Evolutionary conservation across 2,797 vertebrate species (phyloP).

Genomic region (Spizella passerina): DNA sequence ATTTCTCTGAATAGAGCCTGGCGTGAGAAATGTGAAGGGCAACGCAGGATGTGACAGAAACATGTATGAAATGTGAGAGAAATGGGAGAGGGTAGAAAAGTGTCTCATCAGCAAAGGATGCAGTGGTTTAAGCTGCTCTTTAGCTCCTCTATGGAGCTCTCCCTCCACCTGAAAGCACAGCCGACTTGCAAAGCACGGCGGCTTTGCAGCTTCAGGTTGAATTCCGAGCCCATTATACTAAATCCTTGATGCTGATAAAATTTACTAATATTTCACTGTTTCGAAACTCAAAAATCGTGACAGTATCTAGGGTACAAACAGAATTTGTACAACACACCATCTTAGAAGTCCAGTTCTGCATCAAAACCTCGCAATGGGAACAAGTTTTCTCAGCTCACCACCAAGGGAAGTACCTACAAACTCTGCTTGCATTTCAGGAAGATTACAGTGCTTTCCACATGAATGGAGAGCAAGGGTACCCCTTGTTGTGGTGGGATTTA

Average conservation of each 20-base stretch:
- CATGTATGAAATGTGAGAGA: background rate
- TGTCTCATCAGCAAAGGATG: background rate
- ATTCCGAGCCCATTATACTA: background rate
- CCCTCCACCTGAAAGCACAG: rapidly evolving
- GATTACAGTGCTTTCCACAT: background rate
- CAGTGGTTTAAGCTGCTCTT: background rate
- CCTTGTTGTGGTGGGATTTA: background rate
- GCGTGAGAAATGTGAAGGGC: background rate
- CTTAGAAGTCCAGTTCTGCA: background rate
- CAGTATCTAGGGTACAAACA: background rate
- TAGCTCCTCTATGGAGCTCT: background rate
- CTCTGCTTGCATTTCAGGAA: background rate
- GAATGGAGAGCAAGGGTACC: background rate
- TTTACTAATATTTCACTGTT: background rate
- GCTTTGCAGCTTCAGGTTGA: background rate
- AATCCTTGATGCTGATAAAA: background rate
- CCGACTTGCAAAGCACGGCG: rapidly evolving
- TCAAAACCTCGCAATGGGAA: background rate
- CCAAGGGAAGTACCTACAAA: background rate
- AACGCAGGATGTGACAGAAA: background rate
- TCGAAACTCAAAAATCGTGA: background rate
- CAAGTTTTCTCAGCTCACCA: background rate
- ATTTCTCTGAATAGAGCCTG: background rate
- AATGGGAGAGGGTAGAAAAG: background rate
- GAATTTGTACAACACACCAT: background rate